A percentile compares a stretch with the other conserved stretches of the same genome.
These are phyloP conservation scores for Pontoporia blainvillei DNA, from an alignment of 2,113 vertebrate genomes.

Conservation along the genomic window DNA sequence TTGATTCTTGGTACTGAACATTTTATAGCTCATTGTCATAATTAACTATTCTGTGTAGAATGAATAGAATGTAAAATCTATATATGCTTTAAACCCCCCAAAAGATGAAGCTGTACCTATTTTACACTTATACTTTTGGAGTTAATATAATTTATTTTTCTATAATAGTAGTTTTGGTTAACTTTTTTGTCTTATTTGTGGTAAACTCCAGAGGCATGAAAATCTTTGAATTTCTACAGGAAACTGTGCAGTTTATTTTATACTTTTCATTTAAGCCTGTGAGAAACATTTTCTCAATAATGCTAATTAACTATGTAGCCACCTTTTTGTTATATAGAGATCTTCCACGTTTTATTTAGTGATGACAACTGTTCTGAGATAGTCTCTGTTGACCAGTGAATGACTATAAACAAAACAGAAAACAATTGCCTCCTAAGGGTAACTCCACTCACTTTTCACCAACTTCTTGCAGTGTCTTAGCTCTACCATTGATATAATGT, in stretches of 20 bases:
- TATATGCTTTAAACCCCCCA: background rate
- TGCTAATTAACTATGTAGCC: background rate
- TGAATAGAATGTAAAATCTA: conserved; percentile 21
- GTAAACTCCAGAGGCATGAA: conserved; percentile 16
- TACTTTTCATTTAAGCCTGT: background rate
- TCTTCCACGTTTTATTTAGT: background rate
- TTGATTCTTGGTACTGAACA: background rate
- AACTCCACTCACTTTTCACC: background rate
- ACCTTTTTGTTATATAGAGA: background rate
- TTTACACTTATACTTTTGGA: background rate
- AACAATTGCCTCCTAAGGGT: background rate
- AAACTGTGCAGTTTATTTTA: background rate
- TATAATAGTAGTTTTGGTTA: background rate
- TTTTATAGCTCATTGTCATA: background rate
- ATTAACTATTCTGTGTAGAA: conserved; percentile 1
- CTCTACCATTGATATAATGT: background rate
- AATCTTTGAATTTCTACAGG: conserved; percentile 21
- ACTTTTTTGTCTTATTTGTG: background rate
- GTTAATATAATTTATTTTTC: background rate
- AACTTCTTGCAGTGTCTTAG: background rate
- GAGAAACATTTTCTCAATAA: background rate
- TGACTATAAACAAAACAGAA: background rate
- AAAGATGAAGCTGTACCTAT: background rate
- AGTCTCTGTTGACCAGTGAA: background rate
- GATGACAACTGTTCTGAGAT: background rate